phyloP scores from a whole-genome alignment of 1,140 invertebrate genomes.

The Penaeus indicus region DNA sequence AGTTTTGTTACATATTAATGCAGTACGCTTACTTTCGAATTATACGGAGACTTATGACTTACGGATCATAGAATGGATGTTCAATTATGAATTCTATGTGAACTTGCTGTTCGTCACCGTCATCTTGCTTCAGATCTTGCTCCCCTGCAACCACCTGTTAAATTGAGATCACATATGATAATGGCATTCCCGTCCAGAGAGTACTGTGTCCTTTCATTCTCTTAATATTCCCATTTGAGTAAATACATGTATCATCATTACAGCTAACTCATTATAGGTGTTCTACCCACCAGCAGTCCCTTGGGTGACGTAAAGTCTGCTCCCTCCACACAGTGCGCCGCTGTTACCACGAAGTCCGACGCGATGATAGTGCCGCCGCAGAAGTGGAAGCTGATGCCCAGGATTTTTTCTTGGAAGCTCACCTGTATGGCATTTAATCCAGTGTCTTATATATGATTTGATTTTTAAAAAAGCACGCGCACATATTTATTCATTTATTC shows the following conservation, averaged over 20 bases:
- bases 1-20: no score
- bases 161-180: background rate
- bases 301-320: slow-evolving; percentile 46
- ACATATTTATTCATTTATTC: no score
- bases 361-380: slow-evolving; percentile 43
- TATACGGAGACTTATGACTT: background rate
- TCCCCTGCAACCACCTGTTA: slow-evolving; percentile 51
- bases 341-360: slow-evolving; percentile 32
- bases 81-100: slow-evolving; percentile 51
- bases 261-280: background rate
- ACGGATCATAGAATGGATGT: slow-evolving; percentile 51
- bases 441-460: no score
- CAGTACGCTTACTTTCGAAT: no score
- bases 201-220: background rate
- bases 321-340: slow-evolving; percentile 51
- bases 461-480: no score
- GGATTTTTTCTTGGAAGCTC: slow-evolving; percentile 45
- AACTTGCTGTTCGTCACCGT: slow-evolving; percentile 28
- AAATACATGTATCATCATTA: background rate
- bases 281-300: slow-evolving; percentile 37
- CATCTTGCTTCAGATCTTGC: slow-evolving; percentile 10
- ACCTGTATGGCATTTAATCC: slow-evolving; percentile 6
- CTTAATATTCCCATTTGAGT: background rate
- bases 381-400: slow-evolving; percentile 42
- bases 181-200: no score